These are phyloP conservation scores for Eupithecia inturbata DNA, from an alignment of 2,888 invertebrate species.

Conservation along the genomic window DNA sequence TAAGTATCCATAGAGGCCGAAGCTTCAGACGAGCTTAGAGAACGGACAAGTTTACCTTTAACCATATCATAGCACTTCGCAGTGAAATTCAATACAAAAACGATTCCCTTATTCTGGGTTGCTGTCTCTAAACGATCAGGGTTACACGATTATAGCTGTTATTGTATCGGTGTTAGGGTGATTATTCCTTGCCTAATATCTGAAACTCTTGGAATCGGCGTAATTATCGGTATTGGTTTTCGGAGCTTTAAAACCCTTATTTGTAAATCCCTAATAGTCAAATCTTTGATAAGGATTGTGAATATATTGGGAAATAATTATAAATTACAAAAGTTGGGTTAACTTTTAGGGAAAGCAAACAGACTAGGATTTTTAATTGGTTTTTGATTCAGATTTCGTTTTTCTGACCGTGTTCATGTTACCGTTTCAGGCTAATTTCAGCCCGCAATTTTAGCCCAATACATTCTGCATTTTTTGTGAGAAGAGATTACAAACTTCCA, in stretches of 20 bases:
- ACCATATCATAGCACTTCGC: not conserved
- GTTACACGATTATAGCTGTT: constrained; percentile 38
- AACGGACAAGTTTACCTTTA: not conserved
- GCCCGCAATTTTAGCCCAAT: no score
- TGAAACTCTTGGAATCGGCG: constrained; percentile 34
- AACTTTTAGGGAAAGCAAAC: not conserved
- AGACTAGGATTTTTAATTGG: not conserved
- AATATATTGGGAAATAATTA: not conserved
- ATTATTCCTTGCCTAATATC: constrained; percentile 35
- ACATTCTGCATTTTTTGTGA: no score
- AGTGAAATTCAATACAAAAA: constrained; percentile 13
- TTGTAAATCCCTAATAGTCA: constrained; percentile 7
- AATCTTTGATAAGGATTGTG: constrained; percentile 12
- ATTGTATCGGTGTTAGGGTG: constrained; percentile 37
- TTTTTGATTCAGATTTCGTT: not conserved
- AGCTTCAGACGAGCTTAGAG: not conserved
- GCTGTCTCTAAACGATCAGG: constrained; percentile 25
- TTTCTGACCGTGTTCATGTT: no score
- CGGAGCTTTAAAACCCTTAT: constrained; percentile 11
- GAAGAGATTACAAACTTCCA: no score
- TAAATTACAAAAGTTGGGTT: constrained; percentile 6
- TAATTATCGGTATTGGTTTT: constrained; percentile 41
- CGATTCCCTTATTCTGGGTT: not conserved
- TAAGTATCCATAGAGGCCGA: not conserved
- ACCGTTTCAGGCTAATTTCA: not conserved